Evolutionary conservation across 2,888 invertebrate genomes (phyloP), one percentile per base, ranked within the genome.

Genomic region (Apomyelois bistriatella): DNA sequence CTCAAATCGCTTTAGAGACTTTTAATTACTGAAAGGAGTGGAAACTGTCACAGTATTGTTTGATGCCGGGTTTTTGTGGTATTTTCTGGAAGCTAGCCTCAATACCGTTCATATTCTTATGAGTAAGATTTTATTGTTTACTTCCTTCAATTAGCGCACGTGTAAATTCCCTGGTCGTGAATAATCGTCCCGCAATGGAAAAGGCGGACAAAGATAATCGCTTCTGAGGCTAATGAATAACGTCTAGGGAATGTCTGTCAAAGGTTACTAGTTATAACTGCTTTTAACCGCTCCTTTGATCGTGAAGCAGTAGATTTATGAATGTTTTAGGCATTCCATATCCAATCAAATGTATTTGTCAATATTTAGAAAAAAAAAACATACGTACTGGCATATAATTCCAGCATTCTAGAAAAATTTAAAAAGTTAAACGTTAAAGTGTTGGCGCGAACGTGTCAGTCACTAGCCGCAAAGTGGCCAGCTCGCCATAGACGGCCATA

Each of bases 111-210:
- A 7, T 17, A 16, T 48, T 35, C 7, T 3, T 32, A 28, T 32
- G 46, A 13, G 32, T 46, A 32, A 46, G 43, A 9, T 28, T 1
- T 36, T 37, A 48, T 48, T 48, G 48, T 48, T 38, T 32, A 9
- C 32, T 9, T 38, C 38, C 48, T 37, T 47, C 50, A 50, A 52
- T 46, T 32, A 46, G 28, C 37, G 64, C 72, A 74, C 71, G 72
- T 72, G 74, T 72, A 60, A 76, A 80, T 82, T 74, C 82, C 77
- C 57, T 58, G 36, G 22, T 51, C 53, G 65, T 81, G 80, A 82
- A 75, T 81, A 79, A 71, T 60, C 53, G 58, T 60, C 76, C 73
- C 55, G 63, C 58, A 74, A 69, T 65, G 74, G 76, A 64, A 60
- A 58, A 54, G 54, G 47, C 57, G 61, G 55, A 80, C 79, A 79